These are phyloP conservation scores for Lutraria lutraria DNA, from an alignment of 2,888 invertebrate species.

Conservation along the genomic window DNA sequence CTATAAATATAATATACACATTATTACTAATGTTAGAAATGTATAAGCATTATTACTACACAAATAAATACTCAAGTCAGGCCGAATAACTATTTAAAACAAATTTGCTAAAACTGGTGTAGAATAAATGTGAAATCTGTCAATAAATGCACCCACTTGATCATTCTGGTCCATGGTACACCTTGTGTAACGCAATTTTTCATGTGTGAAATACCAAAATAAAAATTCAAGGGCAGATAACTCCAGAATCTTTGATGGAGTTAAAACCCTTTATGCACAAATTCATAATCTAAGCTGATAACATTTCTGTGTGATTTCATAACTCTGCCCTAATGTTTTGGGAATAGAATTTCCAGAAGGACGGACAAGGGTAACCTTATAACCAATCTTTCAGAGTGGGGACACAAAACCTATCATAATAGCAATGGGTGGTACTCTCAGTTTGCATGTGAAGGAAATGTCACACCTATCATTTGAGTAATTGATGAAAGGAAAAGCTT, in stretches of 20 bases:
- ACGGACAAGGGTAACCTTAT: too few species aligned
- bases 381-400: too few species aligned
- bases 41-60: neutral
- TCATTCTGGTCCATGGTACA: too few species aligned
- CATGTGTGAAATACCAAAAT: too few species aligned
- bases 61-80: neutral
- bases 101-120: neutral
- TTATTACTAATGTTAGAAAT: neutral
- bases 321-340: too few species aligned
- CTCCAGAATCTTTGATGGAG: too few species aligned
- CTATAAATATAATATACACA: conserved; percentile 44
- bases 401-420: neutral
- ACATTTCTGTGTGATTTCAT: too few species aligned
- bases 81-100: neutral
- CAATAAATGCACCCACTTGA: neutral
- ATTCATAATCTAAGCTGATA: too few species aligned
- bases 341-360: too few species aligned
- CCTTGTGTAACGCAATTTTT: too few species aligned
- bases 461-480: neutral
- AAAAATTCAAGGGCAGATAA: too few species aligned
- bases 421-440: neutral
- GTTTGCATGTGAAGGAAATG: neutral
- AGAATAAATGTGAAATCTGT: neutral
- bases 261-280: too few species aligned
- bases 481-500: neutral